Base-by-base conservation (phyloP, 1,140 invertebrate species). In the Coelopa frigida region DNA sequence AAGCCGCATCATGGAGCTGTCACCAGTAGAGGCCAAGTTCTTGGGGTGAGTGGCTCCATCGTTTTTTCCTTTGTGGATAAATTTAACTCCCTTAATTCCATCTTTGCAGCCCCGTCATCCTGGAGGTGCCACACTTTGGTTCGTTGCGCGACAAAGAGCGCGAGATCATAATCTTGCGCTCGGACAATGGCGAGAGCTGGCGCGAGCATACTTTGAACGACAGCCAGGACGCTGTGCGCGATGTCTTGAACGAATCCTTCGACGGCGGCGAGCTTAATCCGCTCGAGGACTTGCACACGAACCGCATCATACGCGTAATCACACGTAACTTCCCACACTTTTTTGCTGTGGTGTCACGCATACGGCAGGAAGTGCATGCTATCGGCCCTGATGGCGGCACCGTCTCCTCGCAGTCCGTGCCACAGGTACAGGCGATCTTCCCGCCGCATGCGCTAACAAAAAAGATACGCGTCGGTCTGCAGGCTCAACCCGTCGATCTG, bases 401-500 rank as follows among this genome's bases (percentile, higher is more conserved):
- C 73, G 87, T 99, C 47, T 92, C 87, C 51, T 98, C 94, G 10
- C 95, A 88, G 5, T 94, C 98, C 1, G 93, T 98, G 18, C 92
- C 92, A 3, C 88, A 97, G 72, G 96, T 99, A 4, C 95, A 98
- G 71, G 94, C 95, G 0, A 92, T 98, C 22, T 99, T 99, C 76
- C 96, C 96, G 12, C 87, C 94, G 54, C 92, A 95, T 39, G 94
- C 96, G 4, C 79, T 99, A 29, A 99, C 94, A 3, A 99, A 99
- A 78, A 97, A 96, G 70, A 99, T 99, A 72, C 94, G 95, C 85
- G 94, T 99, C 56, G 95, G 95, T 73, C 81, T 99, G 39, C 96
- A 98, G 88, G 95, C 95, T 39, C 94, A 98, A 73, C 93, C 95
- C 42, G 94, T 99, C 59, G 87, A 94, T 51, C 78, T 90, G 37